Percentiles rank a stretch among this genome's conserved stretches.
These are phyloP conservation scores for Argopecten irradians DNA, from an alignment of 1,140 invertebrate genomes.

Conservation along the genomic window DNA sequence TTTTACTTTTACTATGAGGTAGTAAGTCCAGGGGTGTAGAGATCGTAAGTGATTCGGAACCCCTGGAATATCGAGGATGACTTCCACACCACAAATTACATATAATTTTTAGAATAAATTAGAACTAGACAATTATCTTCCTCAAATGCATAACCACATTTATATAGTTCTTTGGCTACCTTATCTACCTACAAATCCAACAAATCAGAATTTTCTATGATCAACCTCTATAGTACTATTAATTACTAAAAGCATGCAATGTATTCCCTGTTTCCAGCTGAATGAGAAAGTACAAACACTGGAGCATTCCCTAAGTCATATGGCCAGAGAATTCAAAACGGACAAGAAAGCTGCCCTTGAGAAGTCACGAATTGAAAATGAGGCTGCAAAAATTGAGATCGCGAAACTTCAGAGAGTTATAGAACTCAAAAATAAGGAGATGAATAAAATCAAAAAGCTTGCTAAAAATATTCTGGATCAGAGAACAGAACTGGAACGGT, in stretches of 20 bases:
- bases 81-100: too few relatives aligned
- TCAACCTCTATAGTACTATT: not conserved
- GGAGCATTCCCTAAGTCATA: slow-evolving; percentile 74
- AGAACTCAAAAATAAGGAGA: slow-evolving; percentile 76
- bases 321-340: slow-evolving; percentile 74
- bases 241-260: not conserved
- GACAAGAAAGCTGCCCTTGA: slow-evolving; percentile 63
- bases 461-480: slow-evolving; percentile 77
- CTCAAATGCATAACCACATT: too few relatives aligned
- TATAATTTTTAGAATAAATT: too few relatives aligned
- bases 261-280: slow-evolving; percentile 59
- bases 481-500: slow-evolving; percentile 76
- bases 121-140: too few relatives aligned
- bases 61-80: too few relatives aligned
- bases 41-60: too few relatives aligned
- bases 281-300: slow-evolving; percentile 71
- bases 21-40: too few relatives aligned
- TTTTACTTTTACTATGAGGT: too few relatives aligned
- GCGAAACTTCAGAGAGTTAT: slow-evolving; percentile 74
- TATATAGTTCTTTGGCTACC: not conserved
- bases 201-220: too few relatives aligned
- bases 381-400: slow-evolving; percentile 72
- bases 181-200: too few relatives aligned
- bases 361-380: slow-evolving; percentile 67
- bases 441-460: slow-evolving; percentile 76